Conservation (phyloP, 2,113 vertebrate genomes). For the Mus musculus region GRCm39 chr16:82215501-82216000, state of each 20-base stretch:
- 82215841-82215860: neutral
- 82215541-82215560: neutral
- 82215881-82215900: constrained; percentile 6
- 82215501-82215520: neutral
- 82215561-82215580: neutral
- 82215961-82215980: neutral
- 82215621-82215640: neutral
- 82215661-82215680: neutral
- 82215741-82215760: neutral
- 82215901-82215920: neutral
- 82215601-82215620: neutral
- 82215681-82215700: neutral
- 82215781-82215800: neutral
- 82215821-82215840: neutral
- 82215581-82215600: neutral
- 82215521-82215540: neutral
- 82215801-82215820: constrained; percentile 15
- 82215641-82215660: neutral
- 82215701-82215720: neutral
- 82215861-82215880: neutral
- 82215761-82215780: neutral
- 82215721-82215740: neutral
- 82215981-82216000: neutral
- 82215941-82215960: neutral
- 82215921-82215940: neutral